Evolutionary conservation across 2,797 vertebrate genomes (phyloP), one percentile per base, ranked within the genome.

Genomic region (Lepilemur septentrionalis): DNA sequence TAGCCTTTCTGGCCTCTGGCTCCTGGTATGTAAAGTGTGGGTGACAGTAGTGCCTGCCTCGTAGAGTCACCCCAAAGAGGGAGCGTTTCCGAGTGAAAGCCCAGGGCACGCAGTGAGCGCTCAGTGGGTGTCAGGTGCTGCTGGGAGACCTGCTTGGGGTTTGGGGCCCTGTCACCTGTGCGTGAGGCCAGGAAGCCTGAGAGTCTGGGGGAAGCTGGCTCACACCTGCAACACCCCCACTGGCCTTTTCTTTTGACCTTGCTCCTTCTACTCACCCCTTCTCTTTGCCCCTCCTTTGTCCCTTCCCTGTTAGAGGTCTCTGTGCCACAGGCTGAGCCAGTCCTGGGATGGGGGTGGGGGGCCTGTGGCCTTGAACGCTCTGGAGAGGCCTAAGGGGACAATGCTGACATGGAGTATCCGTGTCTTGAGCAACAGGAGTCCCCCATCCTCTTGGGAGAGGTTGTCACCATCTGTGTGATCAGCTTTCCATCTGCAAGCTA

Each of bases 351-450:
- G 28, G 22, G 61, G 13, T 2, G 23, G 4, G 3, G 25, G n/a
- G 25, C 46, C 73, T 65, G 52, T 52, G 18, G 11, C 86, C 17
- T 9, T 30, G 7, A 7, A 11, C 18, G 0, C 25, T 43, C 35
- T 25, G 10, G 61, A 50, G 25, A 22, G 25, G 30, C n/a, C 43
- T 57, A 0, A 13, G 15, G 61, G 72, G n/a, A 50, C 20, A 30
- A 9, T 3, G 25, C 5, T n/a, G 10, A 13, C 1, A 4, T 22
- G 8, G 69, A n/a, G 61, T 5, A 1, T 52, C 46, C 1, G 0
- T 17, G 17, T n/a, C 30, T 28, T 41, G 32, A 50, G 9, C 46
- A 5, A 7, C 30, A 48, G 75, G 82, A 30, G 4, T 46, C 35
- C 46, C 41, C 17, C 2, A 1, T 30, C 55, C 35, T 73, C 63